Base-by-base conservation (phyloP, 2,113 vertebrate species). In the Apus apus region DNA sequence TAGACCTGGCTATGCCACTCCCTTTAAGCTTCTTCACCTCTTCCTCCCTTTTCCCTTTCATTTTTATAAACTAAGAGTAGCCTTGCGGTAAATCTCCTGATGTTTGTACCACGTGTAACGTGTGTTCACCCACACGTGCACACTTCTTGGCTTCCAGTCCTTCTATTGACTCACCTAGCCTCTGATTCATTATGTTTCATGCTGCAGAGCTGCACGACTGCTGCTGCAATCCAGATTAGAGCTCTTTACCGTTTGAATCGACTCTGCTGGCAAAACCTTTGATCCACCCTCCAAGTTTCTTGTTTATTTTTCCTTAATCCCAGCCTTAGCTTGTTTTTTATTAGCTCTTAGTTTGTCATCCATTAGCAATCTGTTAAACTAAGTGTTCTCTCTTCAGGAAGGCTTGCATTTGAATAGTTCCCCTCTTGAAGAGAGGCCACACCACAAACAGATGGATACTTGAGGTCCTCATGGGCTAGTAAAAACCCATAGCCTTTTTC, bases 201-300 rank as follows among this genome's bases (percentile, higher is more conserved):
- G 0, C 30, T 81, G 20, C 11, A 58, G 46, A 67, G 27, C 13
- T 73, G 8, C 51, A 45, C 0, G 0, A 53, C 9, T 46, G 9
- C 65, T 81, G 51, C 27, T 56, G 51, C 54, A 51, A 81, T 30
- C 58, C 40, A 54, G 11, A 30, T 74, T 62, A 71, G 46, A 89
- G 15, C 21, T 76, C 34, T 29, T 67, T 36, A 51, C 38, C 43
- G 5, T 68, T 43, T 27, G 38, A 75, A 19, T 27, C 45, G 22
- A 32, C 9, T 71, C 19, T 71, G 38, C 22, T 38, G 85, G 62
- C 78, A 78, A 75, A 95, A 32, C 4, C 7, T 79, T 92, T 82
- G 32, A 45, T 93, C 74, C 32, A 4, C 8, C 7, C 34, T 92
- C 53, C 7, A 45, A 72, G 25, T 23, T 56, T 15, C 58, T 65